These are phyloP conservation scores for Agrotis clavis DNA, from an alignment of 2,888 invertebrate genomes.

Conservation along the genomic window DNA sequence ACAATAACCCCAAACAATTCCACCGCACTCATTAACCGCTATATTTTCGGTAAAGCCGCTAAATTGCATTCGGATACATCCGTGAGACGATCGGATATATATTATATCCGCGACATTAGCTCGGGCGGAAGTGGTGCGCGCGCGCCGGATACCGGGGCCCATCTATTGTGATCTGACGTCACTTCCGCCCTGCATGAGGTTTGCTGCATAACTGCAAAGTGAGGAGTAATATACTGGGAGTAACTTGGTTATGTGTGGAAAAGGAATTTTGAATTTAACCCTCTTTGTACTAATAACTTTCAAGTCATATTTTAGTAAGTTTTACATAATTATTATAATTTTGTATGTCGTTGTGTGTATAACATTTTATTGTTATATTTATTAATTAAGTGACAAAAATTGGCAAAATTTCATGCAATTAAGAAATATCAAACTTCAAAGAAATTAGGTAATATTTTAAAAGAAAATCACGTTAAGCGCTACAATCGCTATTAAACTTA, in stretches of 20 bases:
- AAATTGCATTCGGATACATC: slow-evolving; percentile 85
- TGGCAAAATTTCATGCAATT: too few relatives aligned
- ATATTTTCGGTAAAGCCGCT: slow-evolving; percentile 79
- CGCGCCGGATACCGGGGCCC: slow-evolving; percentile 82
- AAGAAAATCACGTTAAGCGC: too few relatives aligned
- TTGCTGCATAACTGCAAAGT: slow-evolving; percentile 56
- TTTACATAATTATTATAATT: too few relatives aligned
- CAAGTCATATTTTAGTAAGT: too few relatives aligned
- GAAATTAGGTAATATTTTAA: too few relatives aligned
- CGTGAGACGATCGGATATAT: slow-evolving; percentile 78
- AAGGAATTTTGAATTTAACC: slow-evolving; percentile 2
- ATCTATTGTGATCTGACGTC: slow-evolving; percentile 83
- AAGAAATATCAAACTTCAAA: too few relatives aligned
- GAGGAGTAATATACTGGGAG: slow-evolving; percentile 41
- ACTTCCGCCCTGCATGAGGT: slow-evolving; percentile 76
- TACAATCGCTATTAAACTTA: too few relatives aligned
- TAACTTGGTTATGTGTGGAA: slow-evolving; percentile 16
- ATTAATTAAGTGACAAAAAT: too few relatives aligned
- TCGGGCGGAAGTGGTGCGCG: slow-evolving; percentile 80
- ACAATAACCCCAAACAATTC: slow-evolving; percentile 57
- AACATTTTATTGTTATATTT: too few relatives aligned
- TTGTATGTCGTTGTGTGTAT: too few relatives aligned
- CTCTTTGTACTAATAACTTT: not conserved
- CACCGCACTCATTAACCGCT: slow-evolving; percentile 80
- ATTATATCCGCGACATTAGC: slow-evolving; percentile 82